Conservation (phyloP, 2,888 invertebrate genomes). For the Acronicta psi region DNA sequence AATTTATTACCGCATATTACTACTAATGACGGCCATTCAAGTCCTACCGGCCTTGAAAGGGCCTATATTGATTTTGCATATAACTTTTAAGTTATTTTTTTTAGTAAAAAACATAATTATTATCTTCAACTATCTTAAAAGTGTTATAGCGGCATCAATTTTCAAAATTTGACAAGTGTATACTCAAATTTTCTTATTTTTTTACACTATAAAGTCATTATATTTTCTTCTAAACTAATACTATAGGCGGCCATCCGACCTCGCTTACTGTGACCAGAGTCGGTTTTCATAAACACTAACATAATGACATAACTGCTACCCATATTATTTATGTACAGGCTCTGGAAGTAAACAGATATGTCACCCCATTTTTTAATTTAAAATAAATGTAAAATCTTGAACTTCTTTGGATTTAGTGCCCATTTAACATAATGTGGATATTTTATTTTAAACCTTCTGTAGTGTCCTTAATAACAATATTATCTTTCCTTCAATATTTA, state of each 20-base stretch:
- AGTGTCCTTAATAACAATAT: constrained; percentile 38
- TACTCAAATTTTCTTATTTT: constrained; percentile 51
- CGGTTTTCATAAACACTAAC: constrained; percentile 72
- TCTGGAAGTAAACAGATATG: constrained; percentile 46
- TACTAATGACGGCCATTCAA: background rate
- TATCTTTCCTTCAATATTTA: constrained; percentile 36
- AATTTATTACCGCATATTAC: constrained; percentile 23
- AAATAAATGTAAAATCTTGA: constrained; percentile 33
- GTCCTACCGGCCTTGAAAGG: background rate
- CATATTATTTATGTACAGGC: constrained; percentile 46
- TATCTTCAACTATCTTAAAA: constrained; percentile 5
- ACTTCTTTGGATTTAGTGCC: constrained; percentile 35
- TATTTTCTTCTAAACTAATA: constrained; percentile 68
- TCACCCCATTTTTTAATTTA: constrained; percentile 53
- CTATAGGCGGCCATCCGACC: constrained; percentile 87
- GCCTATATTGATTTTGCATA: constrained; percentile 3
- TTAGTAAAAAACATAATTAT: background rate
- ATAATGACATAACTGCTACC: constrained; percentile 51
- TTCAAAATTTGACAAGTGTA: constrained; percentile 57
- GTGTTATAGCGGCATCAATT: constrained; percentile 19
- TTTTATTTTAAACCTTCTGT: constrained; percentile 25
- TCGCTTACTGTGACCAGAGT: constrained; percentile 79
- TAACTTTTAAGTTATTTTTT: background rate
- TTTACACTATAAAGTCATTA: constrained; percentile 55
- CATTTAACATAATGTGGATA: constrained; percentile 28